Conservation (phyloP, 2,113 vertebrate genomes). For the Daboia siamensis region DNA sequence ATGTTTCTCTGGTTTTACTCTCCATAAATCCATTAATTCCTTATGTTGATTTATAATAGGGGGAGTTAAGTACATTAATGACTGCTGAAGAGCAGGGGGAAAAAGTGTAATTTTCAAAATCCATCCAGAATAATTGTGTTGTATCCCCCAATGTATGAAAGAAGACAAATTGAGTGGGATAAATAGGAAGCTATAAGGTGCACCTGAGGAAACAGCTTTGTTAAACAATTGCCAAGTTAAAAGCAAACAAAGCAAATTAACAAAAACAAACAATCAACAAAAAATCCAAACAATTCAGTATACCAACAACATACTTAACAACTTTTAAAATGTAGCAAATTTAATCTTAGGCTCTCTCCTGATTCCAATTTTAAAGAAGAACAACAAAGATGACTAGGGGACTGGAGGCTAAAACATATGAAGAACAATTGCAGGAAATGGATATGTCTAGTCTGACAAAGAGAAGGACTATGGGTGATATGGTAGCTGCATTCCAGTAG, state of each 20-base stretch:
- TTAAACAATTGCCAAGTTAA: background rate
- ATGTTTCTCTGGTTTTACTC: slow-evolving; percentile 51
- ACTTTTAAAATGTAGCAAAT: background rate
- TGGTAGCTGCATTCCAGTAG: background rate
- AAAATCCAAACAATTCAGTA: background rate
- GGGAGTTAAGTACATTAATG: slow-evolving; percentile 38
- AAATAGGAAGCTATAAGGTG: slow-evolving; percentile 25
- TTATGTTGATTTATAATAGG: slow-evolving; percentile 45
- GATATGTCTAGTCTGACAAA: background rate
- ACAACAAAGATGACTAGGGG: background rate
- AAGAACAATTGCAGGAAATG: background rate
- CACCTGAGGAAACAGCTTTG: background rate
- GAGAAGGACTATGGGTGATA: background rate
- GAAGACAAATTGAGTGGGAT: slow-evolving; percentile 10
- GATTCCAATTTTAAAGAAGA: background rate
- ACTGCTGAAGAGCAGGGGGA: slow-evolving; percentile 13
- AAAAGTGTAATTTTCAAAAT: slow-evolving; percentile 22
- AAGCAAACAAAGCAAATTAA: background rate
- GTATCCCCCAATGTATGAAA: slow-evolving; percentile 1
- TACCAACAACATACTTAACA: background rate
- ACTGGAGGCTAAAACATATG: background rate
- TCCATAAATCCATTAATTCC: slow-evolving; percentile 40
- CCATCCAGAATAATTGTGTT: slow-evolving; percentile 7
- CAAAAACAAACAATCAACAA: background rate
- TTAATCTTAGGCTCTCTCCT: background rate